phyloP scores from a whole-genome alignment of 2,888 invertebrate species.

The Blomia tropicalis region DNA sequence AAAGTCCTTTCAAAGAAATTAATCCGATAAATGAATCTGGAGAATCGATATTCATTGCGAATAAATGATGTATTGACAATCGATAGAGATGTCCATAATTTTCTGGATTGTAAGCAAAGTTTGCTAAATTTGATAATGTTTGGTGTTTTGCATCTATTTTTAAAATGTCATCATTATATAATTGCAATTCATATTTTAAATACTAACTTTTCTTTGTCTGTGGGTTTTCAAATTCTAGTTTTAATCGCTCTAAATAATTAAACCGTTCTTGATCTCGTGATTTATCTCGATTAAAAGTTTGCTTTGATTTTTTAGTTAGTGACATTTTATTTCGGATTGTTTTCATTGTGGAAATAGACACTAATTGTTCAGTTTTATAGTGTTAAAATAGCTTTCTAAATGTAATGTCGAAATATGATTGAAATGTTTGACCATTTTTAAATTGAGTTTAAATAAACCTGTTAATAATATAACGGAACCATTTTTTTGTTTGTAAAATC shows the following conservation, averaged over 20 bases:
- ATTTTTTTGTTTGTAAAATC: too few relatives aligned
- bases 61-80: conserved; percentile 1
- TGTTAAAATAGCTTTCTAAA: too few relatives aligned
- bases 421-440: too few relatives aligned
- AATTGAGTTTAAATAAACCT: too few relatives aligned
- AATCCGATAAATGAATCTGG: not conserved
- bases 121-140: conserved; percentile 8
- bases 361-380: too few relatives aligned
- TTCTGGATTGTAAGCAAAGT: conserved; percentile 19
- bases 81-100: not conserved
- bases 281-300: not conserved
- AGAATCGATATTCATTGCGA: not conserved
- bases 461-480: too few relatives aligned
- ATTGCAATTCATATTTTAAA: too few relatives aligned
- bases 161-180: not conserved
- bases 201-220: too few relatives aligned
- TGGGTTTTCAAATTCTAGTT: not conserved
- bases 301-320: not conserved
- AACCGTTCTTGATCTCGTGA: not conserved
- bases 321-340: not conserved
- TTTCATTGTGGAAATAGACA: not conserved
- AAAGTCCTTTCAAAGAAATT: not conserved
- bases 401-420: too few relatives aligned
- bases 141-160: not conserved
- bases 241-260: not conserved